Evolutionary conservation across 2,797 vertebrate species (phyloP), one percentile per base, ranked within the genome.

Genomic region (Chromis chromis): DNA sequence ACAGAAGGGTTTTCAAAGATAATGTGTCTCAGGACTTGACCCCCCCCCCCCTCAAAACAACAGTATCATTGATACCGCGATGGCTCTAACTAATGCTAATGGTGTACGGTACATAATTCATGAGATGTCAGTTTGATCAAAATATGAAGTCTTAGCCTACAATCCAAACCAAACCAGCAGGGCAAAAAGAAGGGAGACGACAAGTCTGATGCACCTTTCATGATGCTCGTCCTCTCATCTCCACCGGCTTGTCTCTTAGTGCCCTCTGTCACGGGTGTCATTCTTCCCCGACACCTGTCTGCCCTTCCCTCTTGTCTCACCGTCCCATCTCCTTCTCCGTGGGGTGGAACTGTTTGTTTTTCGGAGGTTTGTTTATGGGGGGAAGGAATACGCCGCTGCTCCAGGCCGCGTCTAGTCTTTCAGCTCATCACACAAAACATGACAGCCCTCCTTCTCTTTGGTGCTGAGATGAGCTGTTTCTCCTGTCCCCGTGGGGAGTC

Each of bases 391-490:
- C 89, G 92, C 92, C 25, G 86, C 88, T 84, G 92, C 89, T 92
- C 86, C 89, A 82, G 91, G 91, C 90, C 78, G 81, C 81, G 83
- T 90, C 90, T 83, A 76, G 82, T 90, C 93, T 94, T 94, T 94
- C 93, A 94, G 93, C 94, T 92, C 93, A 92, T 95, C 93, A 94
- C 88, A 88, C 78, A 56, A 90, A 92, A 95, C 94, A 94, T 95
- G 94, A 94, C 94, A 95, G 92, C 85, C 83, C 87, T 94, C 90
- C 91, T 92, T 94, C 90, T 91, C 93, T 94, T 93, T 92, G 93
- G 92, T 93, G 91, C 91, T 65, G 86, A 89, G 93, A 91, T 84
- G 92, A 92, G 91, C 91, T 82, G 84, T 90, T 92, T 93, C 88
- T 90, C 75, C 70, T 52, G 72, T 89, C 88, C 90, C 94, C 85